A percentile compares a stretch with the other conserved stretches of the same genome.
phyloP scores from a whole-genome alignment of 1,140 invertebrate genomes.

The Pachyrhynchus sulphureomaculatus region DNA sequence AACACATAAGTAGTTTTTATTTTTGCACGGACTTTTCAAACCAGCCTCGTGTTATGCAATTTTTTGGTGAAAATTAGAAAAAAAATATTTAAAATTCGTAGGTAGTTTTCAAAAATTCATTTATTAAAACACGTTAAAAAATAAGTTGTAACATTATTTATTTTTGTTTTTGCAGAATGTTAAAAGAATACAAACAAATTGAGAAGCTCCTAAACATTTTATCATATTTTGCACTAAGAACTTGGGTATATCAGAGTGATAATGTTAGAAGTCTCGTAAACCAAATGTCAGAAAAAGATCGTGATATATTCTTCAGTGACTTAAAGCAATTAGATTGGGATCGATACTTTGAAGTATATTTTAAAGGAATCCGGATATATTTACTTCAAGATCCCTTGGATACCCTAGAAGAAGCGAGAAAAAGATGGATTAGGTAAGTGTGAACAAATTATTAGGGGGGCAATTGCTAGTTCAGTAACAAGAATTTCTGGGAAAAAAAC shows the following conservation, averaged over 20 bases:
- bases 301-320: slow-evolving; percentile 66
- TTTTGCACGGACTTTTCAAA: too few species aligned
- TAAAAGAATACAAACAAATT: slow-evolving; percentile 73
- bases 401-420: slow-evolving; percentile 61
- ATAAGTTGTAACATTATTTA: too few species aligned
- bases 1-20: too few species aligned
- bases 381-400: slow-evolving; percentile 70
- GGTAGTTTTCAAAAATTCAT: too few species aligned
- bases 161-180: slow-evolving; percentile 59
- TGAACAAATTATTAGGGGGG: too few species aligned
- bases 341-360: slow-evolving; percentile 65
- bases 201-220: slow-evolving; percentile 70
- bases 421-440: slow-evolving; percentile 6
- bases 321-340: slow-evolving; percentile 69
- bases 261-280: slow-evolving; percentile 62
- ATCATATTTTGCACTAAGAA: slow-evolving; percentile 69
- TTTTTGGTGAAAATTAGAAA: too few species aligned
- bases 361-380: slow-evolving; percentile 65
- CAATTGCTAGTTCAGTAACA: too few species aligned
- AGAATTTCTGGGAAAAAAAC: too few species aligned
- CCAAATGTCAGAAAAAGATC: slow-evolving; percentile 60
- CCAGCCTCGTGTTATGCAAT: too few species aligned
- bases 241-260: slow-evolving; percentile 71
- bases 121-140: too few species aligned
- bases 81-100: too few species aligned